Evolutionary conservation across 2,888 invertebrate species (phyloP), one percentile per base, ranked within the genome.

Genomic region (Pristionchus mayeri): DNA sequence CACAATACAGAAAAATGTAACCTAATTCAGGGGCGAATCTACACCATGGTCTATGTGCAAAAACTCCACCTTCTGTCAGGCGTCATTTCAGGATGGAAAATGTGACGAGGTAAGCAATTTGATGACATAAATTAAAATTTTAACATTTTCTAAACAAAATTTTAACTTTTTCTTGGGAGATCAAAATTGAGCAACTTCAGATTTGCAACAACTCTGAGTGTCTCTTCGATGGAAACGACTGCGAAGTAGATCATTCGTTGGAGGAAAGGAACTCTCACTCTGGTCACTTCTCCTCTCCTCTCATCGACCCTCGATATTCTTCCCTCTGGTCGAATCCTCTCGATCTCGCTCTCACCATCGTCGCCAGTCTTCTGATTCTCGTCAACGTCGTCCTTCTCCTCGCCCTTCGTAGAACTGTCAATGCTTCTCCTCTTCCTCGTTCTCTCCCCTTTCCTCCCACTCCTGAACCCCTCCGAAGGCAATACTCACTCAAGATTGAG

Each of bases 1-100:
- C 34, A 67, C 4, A 11, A 40, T 67, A 16, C 11, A 30, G 16
- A 7, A 21, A 21, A 37, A 9, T 54, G 18, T 6, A 13, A 37
- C 27, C 27, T 9, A n/a, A 30, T 60, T 67, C 67, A 67, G 67
- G 6, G 67, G 67, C 34, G 67, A 67, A 67, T 21, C 37, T n/a
- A 16, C 13, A 2, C 67, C 67, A 27, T 67, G 67, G 67, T 67
- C 67, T 16, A 18, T 34, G 2, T 67, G 67, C 40, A 11, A n/a
- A 1, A 67, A 67, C 21, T 16, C 67, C 7, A 40, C 67, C 21
- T 67, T 40, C 67, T 67, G 67, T 37, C 37, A 67, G 67, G 40
- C 34, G 21, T 37, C 67, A n/a, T 67, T 67, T 67, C 67, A 67
- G 67, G 37, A 67, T 30, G 67, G 67, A 34, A 34, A 67, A 27